Evolutionary conservation across 92 coral and sea anemone genomes (phyloP).

Genomic region (Bergia sp.): DNA sequence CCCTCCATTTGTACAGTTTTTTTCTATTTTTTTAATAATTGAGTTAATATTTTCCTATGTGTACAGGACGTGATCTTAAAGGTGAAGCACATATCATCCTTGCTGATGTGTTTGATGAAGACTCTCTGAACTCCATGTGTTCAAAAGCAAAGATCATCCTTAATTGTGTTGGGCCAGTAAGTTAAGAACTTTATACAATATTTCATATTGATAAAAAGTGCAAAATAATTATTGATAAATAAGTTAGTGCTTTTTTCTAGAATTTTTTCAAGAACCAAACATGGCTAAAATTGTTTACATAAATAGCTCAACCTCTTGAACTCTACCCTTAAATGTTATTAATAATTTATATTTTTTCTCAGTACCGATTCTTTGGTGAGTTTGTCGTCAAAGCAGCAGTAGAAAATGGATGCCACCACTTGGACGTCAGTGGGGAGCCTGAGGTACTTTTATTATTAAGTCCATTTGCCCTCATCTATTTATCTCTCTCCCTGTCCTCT

Average conservation of each 20-base stretch:
- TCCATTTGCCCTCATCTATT: background rate
- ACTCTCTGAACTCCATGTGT: conserved; percentile 85
- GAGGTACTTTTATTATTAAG: conserved; percentile 63
- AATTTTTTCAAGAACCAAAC: no score
- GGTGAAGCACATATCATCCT: conserved; percentile 73
- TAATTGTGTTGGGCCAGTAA: conserved; percentile 98
- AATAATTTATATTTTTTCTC: background rate
- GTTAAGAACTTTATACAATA: background rate
- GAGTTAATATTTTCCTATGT: background rate
- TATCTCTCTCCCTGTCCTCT: no score
- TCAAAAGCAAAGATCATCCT: conserved; percentile 75
- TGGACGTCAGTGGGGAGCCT: conserved; percentile 98
- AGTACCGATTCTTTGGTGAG: conserved; percentile 99
- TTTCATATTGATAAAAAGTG: background rate
- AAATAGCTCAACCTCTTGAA: no score
- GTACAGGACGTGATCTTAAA: conserved; percentile 70
- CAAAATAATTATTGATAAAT: background rate
- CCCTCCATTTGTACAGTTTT: background rate
- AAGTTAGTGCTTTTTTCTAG: background rate
- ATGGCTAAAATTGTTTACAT: no score
- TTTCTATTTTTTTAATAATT: background rate
- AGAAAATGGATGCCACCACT: conserved; percentile 87
- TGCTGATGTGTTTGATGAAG: conserved; percentile 84
- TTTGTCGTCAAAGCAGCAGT: conserved; percentile 96
- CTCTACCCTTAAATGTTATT: background rate